Conservation (phyloP, 2,888 invertebrate genomes). For the Aricia artaxerxes region DNA sequence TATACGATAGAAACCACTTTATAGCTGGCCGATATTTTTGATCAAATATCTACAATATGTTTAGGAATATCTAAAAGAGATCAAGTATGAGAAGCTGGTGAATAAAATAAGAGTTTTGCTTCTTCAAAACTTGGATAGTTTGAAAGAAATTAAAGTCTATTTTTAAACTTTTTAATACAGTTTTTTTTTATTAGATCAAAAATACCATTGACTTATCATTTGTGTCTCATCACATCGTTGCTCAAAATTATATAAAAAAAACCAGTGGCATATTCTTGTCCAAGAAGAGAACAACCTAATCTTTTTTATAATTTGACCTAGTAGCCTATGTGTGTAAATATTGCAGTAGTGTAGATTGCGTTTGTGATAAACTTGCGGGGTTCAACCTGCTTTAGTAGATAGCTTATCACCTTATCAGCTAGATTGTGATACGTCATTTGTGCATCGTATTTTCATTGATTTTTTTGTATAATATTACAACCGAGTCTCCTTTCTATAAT, state of each 20-base stretch:
- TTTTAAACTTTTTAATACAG: too few species aligned
- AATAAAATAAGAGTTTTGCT: too few species aligned
- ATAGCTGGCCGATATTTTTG: not conserved
- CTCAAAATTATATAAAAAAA: too few species aligned
- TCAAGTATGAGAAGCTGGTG: too few species aligned
- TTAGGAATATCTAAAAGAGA: too few species aligned
- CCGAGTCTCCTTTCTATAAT: not conserved
- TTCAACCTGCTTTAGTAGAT: conserved; percentile 8
- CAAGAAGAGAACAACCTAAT: not conserved
- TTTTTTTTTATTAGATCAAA: too few species aligned
- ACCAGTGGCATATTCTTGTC: not conserved
- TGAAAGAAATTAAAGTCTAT: too few species aligned
- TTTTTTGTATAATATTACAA: not conserved
- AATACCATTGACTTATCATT: too few species aligned
- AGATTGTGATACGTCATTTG: not conserved
- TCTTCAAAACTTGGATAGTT: too few species aligned
- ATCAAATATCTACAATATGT: not conserved
- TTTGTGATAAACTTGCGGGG: not conserved
- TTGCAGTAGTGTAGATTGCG: not conserved
- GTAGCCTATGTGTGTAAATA: not conserved
- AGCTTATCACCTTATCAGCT: conserved; percentile 19
- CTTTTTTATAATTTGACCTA: not conserved
- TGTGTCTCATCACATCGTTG: too few species aligned
- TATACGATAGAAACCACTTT: not conserved
- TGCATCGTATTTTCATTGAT: not conserved